These are phyloP conservation scores for Aphaenogaster ashmeadi DNA, from an alignment of 1,140 invertebrate genomes.

Conservation along the genomic window DNA sequence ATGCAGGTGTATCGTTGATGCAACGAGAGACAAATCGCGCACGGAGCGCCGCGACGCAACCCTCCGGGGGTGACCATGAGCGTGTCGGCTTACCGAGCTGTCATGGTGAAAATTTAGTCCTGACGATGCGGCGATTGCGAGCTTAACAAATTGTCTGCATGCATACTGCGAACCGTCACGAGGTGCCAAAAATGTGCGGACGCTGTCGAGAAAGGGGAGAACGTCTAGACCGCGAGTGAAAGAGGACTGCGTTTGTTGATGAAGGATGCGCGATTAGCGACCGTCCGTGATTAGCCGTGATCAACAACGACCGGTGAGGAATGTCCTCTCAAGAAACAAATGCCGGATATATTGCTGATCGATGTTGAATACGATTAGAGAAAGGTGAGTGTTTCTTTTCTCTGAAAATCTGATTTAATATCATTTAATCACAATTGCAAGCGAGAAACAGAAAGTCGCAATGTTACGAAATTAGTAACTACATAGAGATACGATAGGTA, in stretches of 20 bases:
- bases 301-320: not conserved
- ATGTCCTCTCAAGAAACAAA: not conserved
- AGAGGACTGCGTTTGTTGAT: conserved; percentile 1
- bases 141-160: conserved; percentile 19
- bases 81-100: conserved; percentile 4
- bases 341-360: conserved; percentile 11
- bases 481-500: not conserved
- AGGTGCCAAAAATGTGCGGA: conserved; percentile 13
- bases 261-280: conserved; percentile 17
- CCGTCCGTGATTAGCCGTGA: not conserved
- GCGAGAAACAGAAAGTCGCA: not conserved
- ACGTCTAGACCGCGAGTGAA: conserved; percentile 23
- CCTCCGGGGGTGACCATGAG: conserved; percentile 30
- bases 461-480: not conserved
- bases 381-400: conserved; percentile 11
- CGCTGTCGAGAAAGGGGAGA: not conserved
- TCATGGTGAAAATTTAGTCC: conserved; percentile 27
- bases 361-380: not conserved
- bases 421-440: not conserved
- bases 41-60: conserved; percentile 47
- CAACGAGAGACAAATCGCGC: conserved; percentile 37
- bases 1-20: not conserved
- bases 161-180: not conserved
- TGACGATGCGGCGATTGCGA: conserved; percentile 14
- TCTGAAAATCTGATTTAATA: not conserved